Evolutionary conservation across 2,113 vertebrate genomes (phyloP), one percentile per base, ranked within the genome.

Genomic region (Petrocephalus zakoni): DNA sequence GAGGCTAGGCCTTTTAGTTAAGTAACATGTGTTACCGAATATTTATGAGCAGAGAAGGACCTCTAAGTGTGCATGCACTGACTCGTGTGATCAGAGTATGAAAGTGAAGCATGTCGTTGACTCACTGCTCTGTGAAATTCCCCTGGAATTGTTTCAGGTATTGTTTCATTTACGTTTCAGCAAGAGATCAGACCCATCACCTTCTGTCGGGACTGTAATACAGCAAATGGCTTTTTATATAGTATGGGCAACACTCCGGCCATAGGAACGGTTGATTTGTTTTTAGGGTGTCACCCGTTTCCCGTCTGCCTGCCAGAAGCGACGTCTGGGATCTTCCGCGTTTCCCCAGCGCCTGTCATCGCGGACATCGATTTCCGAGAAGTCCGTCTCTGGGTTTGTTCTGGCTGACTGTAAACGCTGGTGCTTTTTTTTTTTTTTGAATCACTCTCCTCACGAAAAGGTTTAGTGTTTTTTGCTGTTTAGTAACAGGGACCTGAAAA

Each of bases 161-260:
- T 7, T 6, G 52, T 85, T 85, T 68, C 10, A 68, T 68, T 68
- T 15, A 68, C 25, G 11, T 68, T 52, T 86, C 37, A 55, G n/a
- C 34, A 53, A 55, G 29, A 25, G 29, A 55, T 49, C 51, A 49
- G n/a, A 55, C 25, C 25, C 25, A 55, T 86, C 25, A 86, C 84
- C n/a, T 86, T 13, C 29, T 55, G 51, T 52, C 29, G 34, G 22
- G 52, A 34, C 15, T 49, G 17, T 52, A 37, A 52, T 53, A 86
- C 56, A 25, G 84, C n/a, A 86, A 86, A 86, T 52, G 52, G n/a
- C 52, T 29, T 86, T 86, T 86, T 55, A 55, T 86, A 52, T 86
- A 34, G 17, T 25, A 55, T 25, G 84, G 52, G 84, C 34, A 86
- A 19, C 51, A 55, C 52, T 52, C 29, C 13, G n/a, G 81, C 81